phyloP scores from a whole-genome alignment of 2,888 invertebrate species.

The Aphidoletes aphidimyza region DNA sequence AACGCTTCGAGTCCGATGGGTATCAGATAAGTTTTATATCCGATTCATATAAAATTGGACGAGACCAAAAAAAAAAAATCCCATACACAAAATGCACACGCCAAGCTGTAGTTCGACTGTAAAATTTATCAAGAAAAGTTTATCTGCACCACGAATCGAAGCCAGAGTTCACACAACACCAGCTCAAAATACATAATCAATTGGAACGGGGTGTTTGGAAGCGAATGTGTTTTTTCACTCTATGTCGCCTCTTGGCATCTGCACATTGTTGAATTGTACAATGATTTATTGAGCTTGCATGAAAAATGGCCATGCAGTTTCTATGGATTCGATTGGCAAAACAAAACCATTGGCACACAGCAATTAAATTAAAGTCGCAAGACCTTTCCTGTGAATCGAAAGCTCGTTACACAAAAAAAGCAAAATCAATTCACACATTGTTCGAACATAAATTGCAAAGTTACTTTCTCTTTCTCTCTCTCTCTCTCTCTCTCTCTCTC shows the following conservation, averaged over 20 bases:
- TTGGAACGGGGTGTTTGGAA: constrained; percentile 5
- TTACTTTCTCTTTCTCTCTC: neutral
- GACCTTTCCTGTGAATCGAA: neutral
- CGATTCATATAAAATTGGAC: neutral
- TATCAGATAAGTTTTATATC: constrained; percentile 18
- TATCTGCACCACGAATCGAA: constrained; percentile 34
- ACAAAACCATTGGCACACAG: constrained; percentile 33
- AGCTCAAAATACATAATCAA: constrained; percentile 39
- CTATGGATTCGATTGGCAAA: neutral
- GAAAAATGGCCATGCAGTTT: constrained; percentile 39
- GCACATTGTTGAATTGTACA: constrained; percentile 44
- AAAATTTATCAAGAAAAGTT: constrained; percentile 42
- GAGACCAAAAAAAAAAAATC: neutral
- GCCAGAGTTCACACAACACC: neutral
- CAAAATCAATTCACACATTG: constrained; percentile 41
- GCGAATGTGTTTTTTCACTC: too few relatives aligned
- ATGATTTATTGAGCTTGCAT: constrained; percentile 33
- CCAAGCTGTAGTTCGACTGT: neutral
- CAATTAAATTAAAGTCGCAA: constrained; percentile 46
- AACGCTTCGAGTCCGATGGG: neutral
- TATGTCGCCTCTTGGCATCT: constrained; percentile 32
- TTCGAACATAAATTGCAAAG: constrained; percentile 48
- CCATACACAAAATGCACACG: too few relatives aligned
- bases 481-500: too few relatives aligned
- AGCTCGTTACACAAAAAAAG: neutral